Percentiles rank a stretch among this genome's conserved stretches.
Conservation (phyloP, 2,113 vertebrate species). For the Malurus alboscapulatus region DNA sequence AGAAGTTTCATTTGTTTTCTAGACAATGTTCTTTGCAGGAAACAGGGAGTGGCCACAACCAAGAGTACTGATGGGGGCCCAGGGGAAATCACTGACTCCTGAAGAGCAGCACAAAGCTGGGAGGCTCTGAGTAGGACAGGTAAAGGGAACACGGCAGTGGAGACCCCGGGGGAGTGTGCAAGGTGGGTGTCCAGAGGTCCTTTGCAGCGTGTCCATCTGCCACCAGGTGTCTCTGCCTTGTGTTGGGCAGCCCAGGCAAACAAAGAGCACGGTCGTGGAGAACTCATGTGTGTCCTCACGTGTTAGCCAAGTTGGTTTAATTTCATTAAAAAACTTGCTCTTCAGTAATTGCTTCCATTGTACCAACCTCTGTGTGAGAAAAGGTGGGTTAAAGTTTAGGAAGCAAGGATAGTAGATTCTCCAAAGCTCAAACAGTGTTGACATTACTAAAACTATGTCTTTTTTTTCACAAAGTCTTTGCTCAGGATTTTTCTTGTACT, state of each 20-base stretch:
- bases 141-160: fast-evolving
- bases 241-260: not conserved
- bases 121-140: fast-evolving
- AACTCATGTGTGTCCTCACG: fast-evolving
- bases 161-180: fast-evolving
- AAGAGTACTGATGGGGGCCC: fast-evolving
- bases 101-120: not conserved
- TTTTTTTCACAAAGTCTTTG: not conserved
- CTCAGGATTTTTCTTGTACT: not conserved
- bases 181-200: fast-evolving
- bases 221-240: not conserved
- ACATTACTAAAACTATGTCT: fast-evolving
- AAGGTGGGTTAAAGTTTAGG: not conserved
- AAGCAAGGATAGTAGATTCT: not conserved
- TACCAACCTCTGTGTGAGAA: no score
- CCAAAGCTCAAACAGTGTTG: not conserved
- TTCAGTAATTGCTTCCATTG: not conserved
- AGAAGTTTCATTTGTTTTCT: not conserved
- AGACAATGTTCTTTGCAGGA: not conserved
- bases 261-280: no score
- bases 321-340: not conserved
- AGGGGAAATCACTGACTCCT: fast-evolving
- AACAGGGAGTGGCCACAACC: fast-evolving
- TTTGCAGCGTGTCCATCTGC: not conserved
- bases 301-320: not conserved